Evolutionary conservation across 23 tunicate species (phyloP).

Genomic region (Oikopleura dioica): DNA sequence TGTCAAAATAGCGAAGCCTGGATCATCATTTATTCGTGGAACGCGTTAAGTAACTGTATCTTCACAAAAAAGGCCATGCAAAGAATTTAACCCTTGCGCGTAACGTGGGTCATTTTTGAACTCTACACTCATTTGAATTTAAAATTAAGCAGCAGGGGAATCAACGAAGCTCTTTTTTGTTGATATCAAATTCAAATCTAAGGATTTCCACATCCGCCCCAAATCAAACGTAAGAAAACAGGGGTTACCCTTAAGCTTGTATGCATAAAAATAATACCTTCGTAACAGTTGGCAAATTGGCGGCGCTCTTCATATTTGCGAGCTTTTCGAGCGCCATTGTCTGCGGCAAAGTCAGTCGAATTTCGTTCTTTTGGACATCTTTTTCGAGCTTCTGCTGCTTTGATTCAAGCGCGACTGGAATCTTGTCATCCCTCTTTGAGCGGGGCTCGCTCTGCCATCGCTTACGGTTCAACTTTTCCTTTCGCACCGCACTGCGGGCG

Average conservation of each 20-base stretch:
- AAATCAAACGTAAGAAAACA: too few relatives aligned
- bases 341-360: background rate
- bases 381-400: background rate
- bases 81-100: too few relatives aligned
- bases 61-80: too few relatives aligned
- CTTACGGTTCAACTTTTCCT: background rate
- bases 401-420: background rate
- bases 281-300: background rate
- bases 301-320: background rate
- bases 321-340: background rate
- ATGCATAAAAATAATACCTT: too few relatives aligned
- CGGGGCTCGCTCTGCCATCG: conserved; percentile 7
- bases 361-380: background rate
- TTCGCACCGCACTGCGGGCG: background rate
- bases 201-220: too few relatives aligned
- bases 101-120: background rate
- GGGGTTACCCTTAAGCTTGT: too few relatives aligned
- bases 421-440: background rate
- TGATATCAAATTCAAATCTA: too few relatives aligned
- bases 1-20: too few relatives aligned
- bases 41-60: too few relatives aligned
- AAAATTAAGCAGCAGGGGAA: background rate
- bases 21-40: too few relatives aligned
- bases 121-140: background rate
- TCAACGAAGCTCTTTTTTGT: background rate